Percentiles rank a stretch among this genome's conserved stretches.
Conservation (phyloP, 2,888 invertebrate genomes). For the Notocelia uddmanniana region DNA sequence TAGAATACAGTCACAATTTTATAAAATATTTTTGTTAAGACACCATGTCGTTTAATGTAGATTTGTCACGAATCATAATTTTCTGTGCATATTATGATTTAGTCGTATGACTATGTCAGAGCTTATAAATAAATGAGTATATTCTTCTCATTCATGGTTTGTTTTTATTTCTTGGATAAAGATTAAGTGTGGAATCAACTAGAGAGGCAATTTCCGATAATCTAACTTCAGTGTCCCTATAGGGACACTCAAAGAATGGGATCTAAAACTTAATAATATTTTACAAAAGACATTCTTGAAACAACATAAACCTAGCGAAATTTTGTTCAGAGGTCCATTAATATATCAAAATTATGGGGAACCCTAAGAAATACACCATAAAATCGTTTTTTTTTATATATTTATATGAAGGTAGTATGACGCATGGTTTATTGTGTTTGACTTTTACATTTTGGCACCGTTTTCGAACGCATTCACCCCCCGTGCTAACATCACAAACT, state of each 20-base stretch:
- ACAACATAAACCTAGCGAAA: conserved; percentile 32
- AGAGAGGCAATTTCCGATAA: conserved; percentile 16
- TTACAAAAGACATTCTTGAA: background rate
- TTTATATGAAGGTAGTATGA: background rate
- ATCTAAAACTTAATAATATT: background rate
- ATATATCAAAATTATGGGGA: background rate
- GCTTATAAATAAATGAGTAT: conserved; percentile 81
- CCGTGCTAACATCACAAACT: conserved; percentile 31
- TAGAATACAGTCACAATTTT: conserved; percentile 47
- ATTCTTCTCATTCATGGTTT: conserved; percentile 78
- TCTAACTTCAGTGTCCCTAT: conserved; percentile 2
- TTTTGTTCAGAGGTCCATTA: background rate
- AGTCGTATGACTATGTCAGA: conserved; percentile 66
- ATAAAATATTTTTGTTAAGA: conserved; percentile 50
- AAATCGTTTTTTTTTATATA: conserved; percentile 2
- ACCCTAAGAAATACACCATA: background rate
- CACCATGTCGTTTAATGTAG: conserved; percentile 43
- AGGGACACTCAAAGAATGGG: no score
- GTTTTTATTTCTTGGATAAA: conserved; percentile 68
- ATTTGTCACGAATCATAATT: conserved; percentile 55
- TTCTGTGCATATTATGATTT: conserved; percentile 62
- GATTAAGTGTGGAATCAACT: conserved; percentile 26
- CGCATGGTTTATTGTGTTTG: conserved; percentile 38
- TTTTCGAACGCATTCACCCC: conserved; percentile 14
- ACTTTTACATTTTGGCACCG: conserved; percentile 16